Conservation (phyloP, 2,888 invertebrate species). For the Phytoseiulus persimilis region DNA sequence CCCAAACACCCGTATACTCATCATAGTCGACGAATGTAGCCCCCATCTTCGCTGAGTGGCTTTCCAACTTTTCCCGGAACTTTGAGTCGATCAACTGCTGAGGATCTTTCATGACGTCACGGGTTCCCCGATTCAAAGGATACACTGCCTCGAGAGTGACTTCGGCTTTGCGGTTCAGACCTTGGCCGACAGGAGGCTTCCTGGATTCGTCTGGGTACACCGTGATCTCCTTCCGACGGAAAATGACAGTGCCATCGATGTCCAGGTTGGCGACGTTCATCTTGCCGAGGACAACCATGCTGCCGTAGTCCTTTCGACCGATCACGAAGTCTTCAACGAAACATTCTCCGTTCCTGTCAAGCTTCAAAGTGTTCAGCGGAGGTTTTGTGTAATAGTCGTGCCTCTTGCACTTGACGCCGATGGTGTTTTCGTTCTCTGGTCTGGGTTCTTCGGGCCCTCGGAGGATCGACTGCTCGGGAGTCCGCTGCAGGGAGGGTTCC, state of each 20-base stretch:
- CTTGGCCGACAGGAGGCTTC: slow-evolving; percentile 79
- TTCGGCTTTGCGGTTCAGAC: slow-evolving; percentile 79
- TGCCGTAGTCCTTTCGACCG: slow-evolving; percentile 81
- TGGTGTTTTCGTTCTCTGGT: slow-evolving; percentile 46
- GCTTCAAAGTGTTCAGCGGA: slow-evolving; percentile 59
- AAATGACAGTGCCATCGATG: slow-evolving; percentile 77
- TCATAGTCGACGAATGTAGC: slow-evolving; percentile 88
- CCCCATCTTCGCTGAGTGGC: slow-evolving; percentile 73
- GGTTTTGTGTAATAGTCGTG: slow-evolving; percentile 88
- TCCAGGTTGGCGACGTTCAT: slow-evolving; percentile 76
- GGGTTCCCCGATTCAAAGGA: slow-evolving; percentile 77
- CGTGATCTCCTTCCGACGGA: slow-evolving; percentile 85
- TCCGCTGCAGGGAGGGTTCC: not conserved
- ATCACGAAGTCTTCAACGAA: slow-evolving; percentile 76
- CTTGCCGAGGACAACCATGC: slow-evolving; percentile 72
- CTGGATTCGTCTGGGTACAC: slow-evolving; percentile 76
- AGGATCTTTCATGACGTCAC: slow-evolving; percentile 64
- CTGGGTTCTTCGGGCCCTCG: not conserved
- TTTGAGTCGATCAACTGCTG: slow-evolving; percentile 68
- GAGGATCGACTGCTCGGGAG: slow-evolving; percentile 12
- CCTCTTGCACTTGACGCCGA: slow-evolving; percentile 67
- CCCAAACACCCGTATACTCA: slow-evolving; percentile 93
- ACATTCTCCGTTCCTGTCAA: slow-evolving; percentile 65
- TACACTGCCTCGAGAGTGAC: slow-evolving; percentile 82
- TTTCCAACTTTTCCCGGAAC: slow-evolving; percentile 73